These are phyloP conservation scores for Eremophila alpestris DNA, from an alignment of 2,797 vertebrate genomes.

Conservation along the genomic window DNA sequence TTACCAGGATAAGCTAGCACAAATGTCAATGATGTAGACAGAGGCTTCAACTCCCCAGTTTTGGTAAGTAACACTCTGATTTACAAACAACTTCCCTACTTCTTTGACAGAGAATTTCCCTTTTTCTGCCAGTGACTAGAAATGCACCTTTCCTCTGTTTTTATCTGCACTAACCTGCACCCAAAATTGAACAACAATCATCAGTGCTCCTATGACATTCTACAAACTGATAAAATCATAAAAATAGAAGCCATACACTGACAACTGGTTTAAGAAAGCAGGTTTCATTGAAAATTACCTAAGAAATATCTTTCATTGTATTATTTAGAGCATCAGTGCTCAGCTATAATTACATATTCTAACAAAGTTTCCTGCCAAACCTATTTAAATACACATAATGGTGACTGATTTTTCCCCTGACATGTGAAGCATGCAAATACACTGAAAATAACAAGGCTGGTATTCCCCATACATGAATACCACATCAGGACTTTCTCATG, in stretches of 20 bases:
- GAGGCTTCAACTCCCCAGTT: accelerated
- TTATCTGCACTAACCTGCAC: neutral
- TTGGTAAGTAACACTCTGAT: neutral
- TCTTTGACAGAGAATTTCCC: neutral
- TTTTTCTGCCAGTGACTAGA: neutral
- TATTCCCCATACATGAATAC: neutral
- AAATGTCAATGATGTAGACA: neutral
- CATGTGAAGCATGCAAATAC: neutral
- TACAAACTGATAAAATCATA: neutral
- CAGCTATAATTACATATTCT: neutral
- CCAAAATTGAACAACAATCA: neutral
- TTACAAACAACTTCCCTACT: neutral
- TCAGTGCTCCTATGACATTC: neutral
- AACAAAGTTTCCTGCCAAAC: neutral
- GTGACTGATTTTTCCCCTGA: neutral
- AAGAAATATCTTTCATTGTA: neutral
- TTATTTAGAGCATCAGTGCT: neutral
- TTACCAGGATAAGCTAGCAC: neutral
- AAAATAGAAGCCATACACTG: neutral
- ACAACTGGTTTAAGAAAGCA: neutral
- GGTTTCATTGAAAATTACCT: neutral
- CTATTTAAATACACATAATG: neutral
- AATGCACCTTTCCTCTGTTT: neutral
- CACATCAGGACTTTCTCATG: neutral
- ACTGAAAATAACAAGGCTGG: neutral